Evolutionary conservation across 2,113 vertebrate genomes (phyloP).

Genomic region (Crocuta crocuta): DNA sequence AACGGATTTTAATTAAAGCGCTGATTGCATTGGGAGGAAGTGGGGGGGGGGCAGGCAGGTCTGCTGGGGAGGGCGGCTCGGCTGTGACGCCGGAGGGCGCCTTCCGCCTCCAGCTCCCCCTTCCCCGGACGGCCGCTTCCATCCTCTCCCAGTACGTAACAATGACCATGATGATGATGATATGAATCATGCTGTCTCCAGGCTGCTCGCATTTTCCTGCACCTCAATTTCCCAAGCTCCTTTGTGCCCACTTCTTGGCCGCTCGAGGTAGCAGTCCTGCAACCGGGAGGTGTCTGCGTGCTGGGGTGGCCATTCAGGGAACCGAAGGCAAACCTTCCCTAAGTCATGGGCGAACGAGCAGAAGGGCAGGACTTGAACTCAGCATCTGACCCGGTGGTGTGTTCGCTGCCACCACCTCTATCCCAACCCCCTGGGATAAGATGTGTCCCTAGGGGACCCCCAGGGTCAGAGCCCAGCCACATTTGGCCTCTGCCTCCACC

Average conservation of each 20-base stretch:
- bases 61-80: not conserved
- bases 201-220: not conserved
- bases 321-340: too few species aligned
- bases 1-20: constrained; percentile 58
- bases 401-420: fast-evolving
- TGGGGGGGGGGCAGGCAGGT: fast-evolving
- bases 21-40: not conserved
- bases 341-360: fast-evolving
- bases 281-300: fast-evolving
- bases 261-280: not conserved
- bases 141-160: not conserved
- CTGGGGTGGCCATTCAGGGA: not conserved
- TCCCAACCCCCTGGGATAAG: not conserved
- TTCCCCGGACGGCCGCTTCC: not conserved
- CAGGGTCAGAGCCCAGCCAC: not conserved
- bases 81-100: not conserved
- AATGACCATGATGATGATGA: fast-evolving
- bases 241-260: not conserved
- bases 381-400: not conserved
- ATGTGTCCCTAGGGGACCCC: not conserved
- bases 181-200: fast-evolving
- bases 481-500: not conserved
- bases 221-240: not conserved
- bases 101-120: not conserved
- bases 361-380: not conserved